phyloP scores from a whole-genome alignment of 1,140 invertebrate genomes.

The Eueides isabella region DNA sequence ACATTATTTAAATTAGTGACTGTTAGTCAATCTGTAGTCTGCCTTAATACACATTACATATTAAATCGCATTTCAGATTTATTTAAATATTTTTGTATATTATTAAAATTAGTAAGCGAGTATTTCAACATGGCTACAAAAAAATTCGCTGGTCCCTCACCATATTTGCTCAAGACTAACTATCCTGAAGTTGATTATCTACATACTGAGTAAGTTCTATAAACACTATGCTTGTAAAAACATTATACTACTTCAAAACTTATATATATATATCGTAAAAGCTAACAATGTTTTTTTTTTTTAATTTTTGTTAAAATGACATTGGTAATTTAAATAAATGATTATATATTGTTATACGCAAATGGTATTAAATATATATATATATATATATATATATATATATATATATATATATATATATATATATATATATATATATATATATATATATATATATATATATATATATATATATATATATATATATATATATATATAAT shows the following conservation, averaged over 20 bases:
- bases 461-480: too few species aligned
- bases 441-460: too few species aligned
- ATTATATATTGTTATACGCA: background rate
- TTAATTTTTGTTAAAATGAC: too few species aligned
- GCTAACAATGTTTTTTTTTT: too few species aligned
- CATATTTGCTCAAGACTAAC: constrained; percentile 43
- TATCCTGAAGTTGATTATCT: constrained; percentile 51
- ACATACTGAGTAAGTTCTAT: constrained; percentile 53
- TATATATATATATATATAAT: background rate
- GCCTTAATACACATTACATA: background rate
- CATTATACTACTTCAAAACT: background rate
- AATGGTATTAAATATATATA: too few species aligned
- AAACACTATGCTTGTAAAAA: background rate
- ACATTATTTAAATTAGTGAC: background rate
- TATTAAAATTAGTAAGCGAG: too few species aligned
- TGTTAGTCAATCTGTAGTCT: background rate
- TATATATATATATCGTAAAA: too few species aligned
- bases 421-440: background rate
- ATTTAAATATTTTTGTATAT: too few species aligned
- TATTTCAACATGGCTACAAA: constrained; percentile 51
- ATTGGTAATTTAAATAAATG: background rate
- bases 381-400: background rate
- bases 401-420: background rate
- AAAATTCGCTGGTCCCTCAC: constrained; percentile 57
- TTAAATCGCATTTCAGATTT: too few species aligned